Evolutionary conservation across 2,888 invertebrate genomes (phyloP), one percentile per base, ranked within the genome.

Genomic region (Lasioglossum figueresi): DNA sequence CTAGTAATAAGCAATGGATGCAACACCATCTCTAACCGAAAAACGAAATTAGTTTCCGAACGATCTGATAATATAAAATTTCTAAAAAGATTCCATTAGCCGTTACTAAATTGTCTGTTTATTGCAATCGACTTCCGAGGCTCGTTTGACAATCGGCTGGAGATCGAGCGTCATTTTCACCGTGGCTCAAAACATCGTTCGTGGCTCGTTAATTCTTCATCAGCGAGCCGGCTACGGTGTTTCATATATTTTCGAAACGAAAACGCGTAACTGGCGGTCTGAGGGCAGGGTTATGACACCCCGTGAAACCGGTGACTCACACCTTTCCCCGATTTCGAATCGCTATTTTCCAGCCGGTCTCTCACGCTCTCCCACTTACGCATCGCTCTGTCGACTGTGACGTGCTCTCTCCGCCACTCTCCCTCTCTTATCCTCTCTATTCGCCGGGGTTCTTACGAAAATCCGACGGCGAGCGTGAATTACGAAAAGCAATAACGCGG

Each of bases 281-380:
- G 84, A 88, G 81, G 89, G 87, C 88, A 88, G 86, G 89, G 85
- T 91, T 91, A 83, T 91, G 90, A 91, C 90, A 91, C 89, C 88
- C 83, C 88, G 90, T 86, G 90, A 90, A 90, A 90, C 87, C 88
- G 45, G 87, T 90, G 90, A 91, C 88, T 91, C 90, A 91, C 90
- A 91, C 90, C 91, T 91, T 91, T 91, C 91, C 91, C 88, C 88
- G 91, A 91, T 91, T 91, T 91, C 91, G 88, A 91, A 91, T 91
- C 83, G 77, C 88, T 82, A 89, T 91, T 91, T 91, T 91, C 90
- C 91, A 89, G 84, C 91, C 85, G 88, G 88, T 91, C 90, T 90
- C 89, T 89, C 91, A 88, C 88, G 89, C 89, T 91, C 91, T 91
- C 91, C 81, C 88, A 88, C 83, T 88, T 84, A 91, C 90, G 89